Base-by-base conservation (phyloP, 2,113 vertebrate species). In the Dinomys branickii region DNA sequence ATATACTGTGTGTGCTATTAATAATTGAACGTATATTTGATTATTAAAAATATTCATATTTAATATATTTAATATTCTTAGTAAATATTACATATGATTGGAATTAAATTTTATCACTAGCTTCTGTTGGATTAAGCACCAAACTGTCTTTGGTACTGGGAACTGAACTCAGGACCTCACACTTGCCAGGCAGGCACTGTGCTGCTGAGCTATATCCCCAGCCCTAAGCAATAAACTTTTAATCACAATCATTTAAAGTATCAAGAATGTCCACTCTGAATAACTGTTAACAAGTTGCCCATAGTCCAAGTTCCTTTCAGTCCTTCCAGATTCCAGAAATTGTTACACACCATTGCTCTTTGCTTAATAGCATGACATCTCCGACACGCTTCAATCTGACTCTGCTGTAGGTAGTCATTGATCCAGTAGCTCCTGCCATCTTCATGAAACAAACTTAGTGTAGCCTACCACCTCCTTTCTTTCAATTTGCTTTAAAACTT, bases 401-500 rank as follows among this genome's bases (percentile, higher is more conserved):
- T 93, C 22, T 94, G 41, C 56, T 50, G 83, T 92, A 93, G 28
- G 52, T 96, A 58, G 85, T 75, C 97, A 97, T 1, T 86, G 94
- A 98, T 97, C 84, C 80, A 85, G 22, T 52, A 30, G 58, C 78
- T 96, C 93, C 69, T 61, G 81, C 73, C 95, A 97, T 82, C 94
- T 96, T 78, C 47, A 67, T 88, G 69, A 97, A 95, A 75, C 95
- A 96, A 95, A 97, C 77, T 96, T 87, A 56, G 52, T 88, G 71
- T 0, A 91, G 88, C 77, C 92, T 33, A 41, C 73, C 92, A 61
- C 47, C 50, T 17, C 5, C 33, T 56, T n/a, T 50, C 93, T 84
- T 86, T 95, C 91, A 87, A 93, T 97, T 97, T 94, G 77, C 19
- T 97, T 97, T 84, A 94, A 97, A 65, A 67, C 63, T 94, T 94